Evolutionary conservation across 2,888 invertebrate genomes (phyloP).

Genomic region (Loripinus fragilis): DNA sequence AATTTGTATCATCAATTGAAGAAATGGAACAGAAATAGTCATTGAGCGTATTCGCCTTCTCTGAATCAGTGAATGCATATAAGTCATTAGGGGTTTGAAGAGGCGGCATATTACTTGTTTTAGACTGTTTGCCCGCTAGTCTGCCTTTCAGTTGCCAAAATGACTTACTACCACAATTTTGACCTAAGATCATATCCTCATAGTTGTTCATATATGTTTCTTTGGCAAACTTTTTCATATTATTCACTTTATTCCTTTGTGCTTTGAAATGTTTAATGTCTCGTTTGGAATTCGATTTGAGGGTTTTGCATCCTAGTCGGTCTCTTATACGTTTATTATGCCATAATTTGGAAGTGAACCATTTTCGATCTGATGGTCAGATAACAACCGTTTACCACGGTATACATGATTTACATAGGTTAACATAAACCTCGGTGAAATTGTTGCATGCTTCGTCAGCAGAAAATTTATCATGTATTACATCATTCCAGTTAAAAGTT

Average conservation of each 20-base stretch:
- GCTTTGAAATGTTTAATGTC: neutral
- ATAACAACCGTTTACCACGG: neutral
- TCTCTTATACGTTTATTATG: neutral
- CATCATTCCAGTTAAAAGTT: neutral
- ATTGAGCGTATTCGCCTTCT: neutral
- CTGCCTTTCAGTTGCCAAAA: conserved; percentile 7
- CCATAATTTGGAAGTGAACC: conserved; percentile 1
- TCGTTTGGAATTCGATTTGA: neutral
- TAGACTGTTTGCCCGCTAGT: neutral
- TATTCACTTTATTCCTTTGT: neutral
- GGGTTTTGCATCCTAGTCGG: neutral
- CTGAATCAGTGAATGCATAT: neutral
- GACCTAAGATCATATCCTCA: neutral
- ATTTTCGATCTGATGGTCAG: neutral
- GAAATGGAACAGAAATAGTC: neutral
- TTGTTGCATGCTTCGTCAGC: neutral
- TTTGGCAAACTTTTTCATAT: too few species aligned
- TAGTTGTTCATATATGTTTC: neutral
- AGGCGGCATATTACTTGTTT: neutral
- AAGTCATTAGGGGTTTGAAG: neutral
- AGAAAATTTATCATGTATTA: neutral
- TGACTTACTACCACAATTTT: neutral
- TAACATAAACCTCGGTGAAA: neutral
- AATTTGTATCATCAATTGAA: neutral
- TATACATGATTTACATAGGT: neutral